Conservation (phyloP, 2,888 invertebrate species). For the Drosophila glabriapex region DNA sequence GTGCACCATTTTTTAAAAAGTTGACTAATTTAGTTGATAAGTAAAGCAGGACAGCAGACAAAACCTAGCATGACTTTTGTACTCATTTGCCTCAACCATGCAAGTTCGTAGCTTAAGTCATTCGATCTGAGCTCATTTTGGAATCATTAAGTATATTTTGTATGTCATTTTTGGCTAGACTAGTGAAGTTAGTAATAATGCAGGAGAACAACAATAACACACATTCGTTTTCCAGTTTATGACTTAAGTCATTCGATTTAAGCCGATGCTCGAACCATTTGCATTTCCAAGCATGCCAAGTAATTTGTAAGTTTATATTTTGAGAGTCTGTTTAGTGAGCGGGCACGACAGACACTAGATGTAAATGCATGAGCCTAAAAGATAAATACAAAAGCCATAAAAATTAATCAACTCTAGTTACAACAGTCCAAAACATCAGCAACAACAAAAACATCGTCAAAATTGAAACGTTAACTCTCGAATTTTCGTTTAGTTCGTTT, state of each 20-base stretch:
- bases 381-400: slow-evolving; percentile 12
- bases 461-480: slow-evolving; percentile 71
- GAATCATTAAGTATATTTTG: not conserved
- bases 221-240: not conserved
- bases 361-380: slow-evolving; percentile 9
- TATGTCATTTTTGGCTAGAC: not conserved
- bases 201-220: not conserved
- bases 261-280: slow-evolving; percentile 24
- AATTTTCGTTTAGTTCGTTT: slow-evolving; percentile 45
- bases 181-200: not conserved
- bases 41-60: slow-evolving; percentile 6
- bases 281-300: slow-evolving; percentile 61
- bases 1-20: not conserved
- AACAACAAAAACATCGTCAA: slow-evolving; percentile 13
- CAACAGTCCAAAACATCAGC: slow-evolving; percentile 15
- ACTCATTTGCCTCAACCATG: not conserved
- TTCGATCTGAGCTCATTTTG: slow-evolving; percentile 22
- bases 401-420: slow-evolving; percentile 70
- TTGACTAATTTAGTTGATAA: not conserved
- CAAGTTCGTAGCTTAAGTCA: slow-evolving; percentile 50
- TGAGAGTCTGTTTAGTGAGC: slow-evolving; percentile 44
- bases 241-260: slow-evolving; percentile 11
- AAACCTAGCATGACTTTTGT: not conserved
- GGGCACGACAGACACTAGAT: slow-evolving; percentile 7
- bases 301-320: slow-evolving; percentile 70